Evolutionary conservation across 1,140 invertebrate species (phyloP).

Genomic region (Brachystomella parvula): DNA sequence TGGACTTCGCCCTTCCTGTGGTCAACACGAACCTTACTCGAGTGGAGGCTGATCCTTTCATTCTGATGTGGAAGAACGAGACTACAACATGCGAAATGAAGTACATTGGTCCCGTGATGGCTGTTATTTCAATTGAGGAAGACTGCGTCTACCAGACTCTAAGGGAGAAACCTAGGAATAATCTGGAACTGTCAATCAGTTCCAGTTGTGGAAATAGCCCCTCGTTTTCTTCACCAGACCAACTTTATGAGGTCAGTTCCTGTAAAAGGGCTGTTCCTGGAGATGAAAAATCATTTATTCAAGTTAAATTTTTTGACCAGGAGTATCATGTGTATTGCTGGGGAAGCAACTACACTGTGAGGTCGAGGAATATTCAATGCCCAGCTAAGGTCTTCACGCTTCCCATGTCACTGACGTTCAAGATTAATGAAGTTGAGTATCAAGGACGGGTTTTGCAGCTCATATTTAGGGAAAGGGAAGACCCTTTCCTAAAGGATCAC

Average conservation of each 20-base stretch:
- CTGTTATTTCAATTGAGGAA: constrained; percentile 2
- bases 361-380: constrained; percentile 9
- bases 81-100: background rate
- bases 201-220: background rate
- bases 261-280: background rate
- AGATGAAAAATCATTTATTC: constrained; percentile 13
- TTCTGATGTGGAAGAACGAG: background rate
- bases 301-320: constrained; percentile 16
- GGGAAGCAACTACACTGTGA: background rate
- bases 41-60: constrained; percentile 14
- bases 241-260: background rate
- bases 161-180: background rate
- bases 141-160: constrained; percentile 16
- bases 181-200: background rate
- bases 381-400: constrained; percentile 19
- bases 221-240: background rate
- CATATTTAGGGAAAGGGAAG: constrained; percentile 8
- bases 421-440: constrained; percentile 16
- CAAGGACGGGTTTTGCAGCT: background rate
- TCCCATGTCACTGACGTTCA: constrained; percentile 15
- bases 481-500: constrained; percentile 8
- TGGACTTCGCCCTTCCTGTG: constrained; percentile 2
- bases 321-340: constrained; percentile 20
- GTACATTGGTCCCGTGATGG: background rate
- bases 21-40: background rate